These are phyloP conservation scores for Meriones unguiculatus DNA, from an alignment of 2,113 vertebrate genomes.

Conservation along the genomic window DNA sequence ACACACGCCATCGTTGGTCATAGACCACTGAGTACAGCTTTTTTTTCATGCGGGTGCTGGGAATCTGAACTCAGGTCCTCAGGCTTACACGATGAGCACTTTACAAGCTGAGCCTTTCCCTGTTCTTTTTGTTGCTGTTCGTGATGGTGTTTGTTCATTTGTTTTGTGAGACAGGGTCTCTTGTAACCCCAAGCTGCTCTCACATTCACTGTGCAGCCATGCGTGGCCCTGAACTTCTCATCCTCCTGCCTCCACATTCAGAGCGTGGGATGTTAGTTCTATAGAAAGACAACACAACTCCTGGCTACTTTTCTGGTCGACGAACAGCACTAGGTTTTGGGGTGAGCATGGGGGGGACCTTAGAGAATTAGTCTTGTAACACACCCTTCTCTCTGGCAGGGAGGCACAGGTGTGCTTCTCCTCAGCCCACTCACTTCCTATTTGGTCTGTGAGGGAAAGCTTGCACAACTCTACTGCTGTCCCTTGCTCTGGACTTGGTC, in stretches of 20 bases:
- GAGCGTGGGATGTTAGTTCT: no score
- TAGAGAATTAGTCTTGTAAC: neutral
- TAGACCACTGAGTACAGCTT: neutral
- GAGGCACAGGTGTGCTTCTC: neutral
- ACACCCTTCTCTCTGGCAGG: neutral
- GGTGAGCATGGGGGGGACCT: neutral
- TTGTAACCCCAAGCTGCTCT: neutral
- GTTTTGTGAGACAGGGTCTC: neutral
- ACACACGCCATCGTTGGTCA: neutral
- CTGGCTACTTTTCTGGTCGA: neutral
- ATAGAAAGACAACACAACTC: neutral
- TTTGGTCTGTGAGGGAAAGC: neutral
- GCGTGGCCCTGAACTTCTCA: neutral
- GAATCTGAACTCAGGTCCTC: neutral
- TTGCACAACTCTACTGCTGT: neutral
- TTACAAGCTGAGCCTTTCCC: neutral
- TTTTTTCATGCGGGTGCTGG: neutral
- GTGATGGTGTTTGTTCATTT: neutral
- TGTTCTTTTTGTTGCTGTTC: no score
- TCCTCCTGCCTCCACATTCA: neutral
- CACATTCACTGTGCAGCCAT: neutral
- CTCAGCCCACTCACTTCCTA: neutral
- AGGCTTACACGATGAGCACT: neutral
- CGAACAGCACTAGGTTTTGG: fast-evolving
- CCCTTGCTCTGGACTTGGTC: neutral